Percentiles rank a stretch among this genome's conserved stretches.
These are phyloP conservation scores for Parnassius orleans DNA, from an alignment of 2,888 invertebrate species.

Conservation along the genomic window DNA sequence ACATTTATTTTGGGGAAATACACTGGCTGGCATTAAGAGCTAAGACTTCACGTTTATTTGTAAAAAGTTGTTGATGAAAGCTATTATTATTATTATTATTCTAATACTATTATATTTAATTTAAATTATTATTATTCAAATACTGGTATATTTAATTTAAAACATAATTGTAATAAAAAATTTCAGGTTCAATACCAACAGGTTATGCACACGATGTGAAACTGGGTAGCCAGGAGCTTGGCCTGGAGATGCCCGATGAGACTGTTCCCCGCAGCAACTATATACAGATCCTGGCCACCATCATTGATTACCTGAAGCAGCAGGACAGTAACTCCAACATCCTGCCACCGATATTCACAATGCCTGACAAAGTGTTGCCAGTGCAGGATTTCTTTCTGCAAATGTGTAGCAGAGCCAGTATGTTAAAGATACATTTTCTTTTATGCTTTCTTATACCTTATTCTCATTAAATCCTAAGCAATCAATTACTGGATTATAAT, in stretches of 20 bases:
- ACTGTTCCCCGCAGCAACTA: constrained; percentile 38
- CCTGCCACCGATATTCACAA: constrained; percentile 59
- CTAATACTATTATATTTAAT: background rate
- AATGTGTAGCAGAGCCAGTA: constrained; percentile 56
- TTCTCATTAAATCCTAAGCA: too few species aligned
- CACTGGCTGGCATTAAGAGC: background rate
- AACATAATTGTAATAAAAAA: background rate
- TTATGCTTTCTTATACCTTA: background rate
- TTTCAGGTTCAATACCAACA: constrained; percentile 53
- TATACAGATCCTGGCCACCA: constrained; percentile 51
- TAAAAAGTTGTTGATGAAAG: background rate
- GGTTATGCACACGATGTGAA: constrained; percentile 65
- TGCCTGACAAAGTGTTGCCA: constrained; percentile 55
- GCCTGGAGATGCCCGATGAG: constrained; percentile 55
- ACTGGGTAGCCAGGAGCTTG: constrained; percentile 44
- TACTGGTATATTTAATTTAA: background rate
- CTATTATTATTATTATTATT: constrained; percentile 1
- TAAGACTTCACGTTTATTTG: background rate
- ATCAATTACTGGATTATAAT: too few species aligned
- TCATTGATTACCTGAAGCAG: constrained; percentile 59
- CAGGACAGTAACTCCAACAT: constrained; percentile 33
- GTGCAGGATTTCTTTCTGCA: constrained; percentile 55
- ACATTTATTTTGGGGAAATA: background rate
- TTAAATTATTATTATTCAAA: background rate
- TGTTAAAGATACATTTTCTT: constrained; percentile 22